A percentile compares a stretch with the other conserved stretches of the same genome.
These are phyloP conservation scores for Peucedramus taeniatus DNA, from an alignment of 2,113 vertebrate species.

Conservation along the genomic window DNA sequence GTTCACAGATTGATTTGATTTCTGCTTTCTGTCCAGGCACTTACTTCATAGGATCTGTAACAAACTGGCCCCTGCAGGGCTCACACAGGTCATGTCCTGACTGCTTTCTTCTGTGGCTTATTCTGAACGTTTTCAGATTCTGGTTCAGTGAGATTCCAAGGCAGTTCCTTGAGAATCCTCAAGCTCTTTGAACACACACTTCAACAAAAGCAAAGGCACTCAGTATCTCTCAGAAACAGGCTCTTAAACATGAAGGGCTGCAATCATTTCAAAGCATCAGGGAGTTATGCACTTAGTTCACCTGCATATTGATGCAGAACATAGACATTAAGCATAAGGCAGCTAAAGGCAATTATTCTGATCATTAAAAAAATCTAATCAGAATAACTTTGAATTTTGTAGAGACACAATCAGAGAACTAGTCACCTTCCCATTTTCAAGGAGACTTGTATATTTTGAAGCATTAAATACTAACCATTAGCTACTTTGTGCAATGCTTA, in stretches of 20 bases:
- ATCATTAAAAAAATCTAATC: conserved; percentile 46
- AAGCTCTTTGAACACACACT: not conserved
- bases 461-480: not conserved
- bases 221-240: not conserved
- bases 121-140: not conserved
- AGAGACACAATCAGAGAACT: conserved; percentile 20
- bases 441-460: not conserved
- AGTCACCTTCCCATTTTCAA: conserved; percentile 54
- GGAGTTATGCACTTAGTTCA: not conserved
- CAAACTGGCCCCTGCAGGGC: not conserved
- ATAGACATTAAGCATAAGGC: not conserved
- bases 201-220: not conserved
- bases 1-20: not conserved
- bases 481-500: not conserved
- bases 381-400: conserved; percentile 45
- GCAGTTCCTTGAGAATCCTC: not conserved
- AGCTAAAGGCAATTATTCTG: conserved; percentile 50
- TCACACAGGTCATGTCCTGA: not conserved
- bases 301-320: conserved; percentile 36
- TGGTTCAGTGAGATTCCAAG: not conserved
- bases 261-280: not conserved
- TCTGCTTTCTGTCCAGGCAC: not conserved
- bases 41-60: not conserved
- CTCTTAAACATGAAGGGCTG: not conserved
- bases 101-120: not conserved